A percentile compares a stretch with the other conserved stretches of the same genome.
Conservation (phyloP, 1,140 invertebrate genomes). For the Drosophila teissieri region DNA sequence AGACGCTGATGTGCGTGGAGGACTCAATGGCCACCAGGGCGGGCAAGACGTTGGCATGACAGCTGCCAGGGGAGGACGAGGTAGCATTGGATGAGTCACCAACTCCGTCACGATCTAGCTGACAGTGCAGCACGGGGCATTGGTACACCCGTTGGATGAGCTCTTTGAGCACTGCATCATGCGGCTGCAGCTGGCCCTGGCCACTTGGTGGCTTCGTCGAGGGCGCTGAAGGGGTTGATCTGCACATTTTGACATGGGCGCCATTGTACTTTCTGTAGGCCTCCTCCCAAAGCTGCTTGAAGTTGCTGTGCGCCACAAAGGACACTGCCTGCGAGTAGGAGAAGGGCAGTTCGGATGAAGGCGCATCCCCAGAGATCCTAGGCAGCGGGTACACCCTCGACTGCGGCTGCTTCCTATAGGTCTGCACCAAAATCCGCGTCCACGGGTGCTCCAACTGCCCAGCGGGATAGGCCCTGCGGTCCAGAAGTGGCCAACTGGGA, state of each 20-base stretch:
- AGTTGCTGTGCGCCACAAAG: conserved; percentile 92
- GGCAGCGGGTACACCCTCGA: conserved; percentile 90
- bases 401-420: conserved; percentile 86
- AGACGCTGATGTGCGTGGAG: conserved; percentile 87
- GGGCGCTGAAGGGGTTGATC: conserved; percentile 38
- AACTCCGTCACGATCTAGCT: conserved; percentile 73
- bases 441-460: conserved; percentile 71
- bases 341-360: conserved; percentile 86
- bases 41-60: conserved; percentile 90
- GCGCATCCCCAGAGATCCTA: conserved; percentile 39
- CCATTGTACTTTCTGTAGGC: conserved; percentile 90
- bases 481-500: conserved; percentile 80
- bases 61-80: conserved; percentile 21
- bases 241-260: conserved; percentile 62
- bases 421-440: conserved; percentile 72
- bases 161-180: conserved; percentile 89
- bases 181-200: conserved; percentile 73
- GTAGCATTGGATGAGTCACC: background rate
- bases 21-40: conserved; percentile 90
- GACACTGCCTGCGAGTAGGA: conserved; percentile 91
- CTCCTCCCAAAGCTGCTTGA: conserved; percentile 93
- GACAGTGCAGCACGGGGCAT: conserved; percentile 89
- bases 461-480: conserved; percentile 76
- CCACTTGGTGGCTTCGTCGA: conserved; percentile 67
- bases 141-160: conserved; percentile 89